Evolutionary conservation across 2,888 invertebrate species (phyloP), one percentile per base, ranked within the genome.

Genomic region (Ditylenchus weischeri): DNA sequence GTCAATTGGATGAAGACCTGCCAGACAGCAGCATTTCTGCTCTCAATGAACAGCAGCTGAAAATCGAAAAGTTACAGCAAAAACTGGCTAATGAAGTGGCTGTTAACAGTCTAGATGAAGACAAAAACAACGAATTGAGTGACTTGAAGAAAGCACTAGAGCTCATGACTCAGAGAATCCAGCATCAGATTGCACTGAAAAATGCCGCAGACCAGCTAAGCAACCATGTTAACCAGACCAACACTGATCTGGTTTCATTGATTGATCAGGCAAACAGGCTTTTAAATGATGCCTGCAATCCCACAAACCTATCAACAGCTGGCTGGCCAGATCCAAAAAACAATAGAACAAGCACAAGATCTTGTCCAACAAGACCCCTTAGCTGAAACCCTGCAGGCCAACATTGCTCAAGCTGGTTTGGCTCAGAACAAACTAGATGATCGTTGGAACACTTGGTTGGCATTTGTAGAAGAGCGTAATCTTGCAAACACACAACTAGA

Each of bases 401-500:
- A 66, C 60, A 58, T 66, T 59, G 71, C 64, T 23, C 48, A 71
- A 47, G 69, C 69, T 19, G 29, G 67, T n/a, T 23, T 29, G 18
- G 57, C 57, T 19, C 49, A 50, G 18, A 23, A 69, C 35, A 43
- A 15, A 48, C 19, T 51, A 15, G 71, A 19, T n/a, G 57, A 70
- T 29, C 50, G 57, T 11, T 49, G 59, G 58, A 49, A 60, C 21
- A 29, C 35, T 29, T 69, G 69, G 69, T 21, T 8, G 29, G n/a
- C 50, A 51, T 79, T 79, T 54, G 70, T 75, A 8, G 66, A 65
- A 3, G 68, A 71, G 38, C 75, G 75, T 19, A 76, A 78, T 48
- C 65, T 66, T 11, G 71, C 75, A 21, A 75, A 74, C 57, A 43
- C n/a, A 6, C 48, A 65, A 48, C 36, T 70, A 43, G 70, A 70